Percentiles rank a stretch among this genome's conserved stretches.
phyloP scores from a whole-genome alignment of 2,888 invertebrate genomes.

The Drosophila suboccidentalis region DNA sequence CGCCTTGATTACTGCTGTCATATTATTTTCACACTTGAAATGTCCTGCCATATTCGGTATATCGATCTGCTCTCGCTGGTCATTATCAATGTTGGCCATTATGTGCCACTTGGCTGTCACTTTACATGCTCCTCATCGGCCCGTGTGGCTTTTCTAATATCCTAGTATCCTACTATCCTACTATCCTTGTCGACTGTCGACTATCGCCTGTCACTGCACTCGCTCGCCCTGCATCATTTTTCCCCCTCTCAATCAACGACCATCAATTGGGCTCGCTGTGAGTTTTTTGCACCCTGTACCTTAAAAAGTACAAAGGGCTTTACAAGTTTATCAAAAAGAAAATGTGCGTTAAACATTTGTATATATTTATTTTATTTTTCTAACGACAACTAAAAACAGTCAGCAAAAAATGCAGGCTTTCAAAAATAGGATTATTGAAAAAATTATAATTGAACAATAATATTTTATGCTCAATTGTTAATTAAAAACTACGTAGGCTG shows the following conservation, averaged over 20 bases:
- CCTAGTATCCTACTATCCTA: conserved; percentile 42
- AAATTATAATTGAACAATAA: too few species aligned
- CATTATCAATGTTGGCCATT: conserved; percentile 68
- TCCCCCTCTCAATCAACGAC: not conserved
- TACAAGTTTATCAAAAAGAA: not conserved
- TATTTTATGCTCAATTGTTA: too few species aligned
- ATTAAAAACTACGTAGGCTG: too few species aligned
- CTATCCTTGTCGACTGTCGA: conserved; percentile 19
- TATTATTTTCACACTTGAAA: conserved; percentile 80
- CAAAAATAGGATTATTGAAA: too few species aligned
- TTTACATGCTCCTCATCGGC: conserved; percentile 57
- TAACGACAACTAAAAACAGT: too few species aligned
- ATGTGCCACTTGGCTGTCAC: conserved; percentile 69
- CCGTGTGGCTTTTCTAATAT: conserved; percentile 66
- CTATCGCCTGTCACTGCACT: conserved; percentile 39
- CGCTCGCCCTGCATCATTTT: conserved; percentile 18
- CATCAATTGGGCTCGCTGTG: conserved; percentile 8
- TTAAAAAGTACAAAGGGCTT: not conserved
- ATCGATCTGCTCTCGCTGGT: conserved; percentile 58
- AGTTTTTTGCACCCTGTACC: conserved; percentile 1
- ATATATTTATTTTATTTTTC: too few species aligned
- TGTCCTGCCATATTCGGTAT: conserved; percentile 41
- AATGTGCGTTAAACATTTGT: too few species aligned
- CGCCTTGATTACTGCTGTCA: conserved; percentile 75
- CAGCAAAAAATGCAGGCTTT: too few species aligned